Conservation (phyloP, 2,888 invertebrate genomes). For the Tinea trinotella region DNA sequence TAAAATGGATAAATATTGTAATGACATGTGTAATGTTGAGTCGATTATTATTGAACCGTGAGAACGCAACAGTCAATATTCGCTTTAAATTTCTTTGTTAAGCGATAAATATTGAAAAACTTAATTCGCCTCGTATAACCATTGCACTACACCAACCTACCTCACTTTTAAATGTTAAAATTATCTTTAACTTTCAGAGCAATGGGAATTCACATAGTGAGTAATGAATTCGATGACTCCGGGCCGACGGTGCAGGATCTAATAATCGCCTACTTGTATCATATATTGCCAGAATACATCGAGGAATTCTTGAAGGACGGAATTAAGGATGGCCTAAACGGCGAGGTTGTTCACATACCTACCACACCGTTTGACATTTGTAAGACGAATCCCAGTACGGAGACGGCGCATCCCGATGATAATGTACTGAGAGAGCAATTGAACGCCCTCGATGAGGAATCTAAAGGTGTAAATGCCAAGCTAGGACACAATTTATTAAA, state of each 20-base stretch:
- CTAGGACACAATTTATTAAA: too few relatives aligned
- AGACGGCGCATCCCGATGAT: not conserved
- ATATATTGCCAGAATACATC: not conserved
- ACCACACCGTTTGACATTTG: constrained; percentile 5
- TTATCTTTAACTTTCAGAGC: not conserved
- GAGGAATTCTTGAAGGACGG: not conserved
- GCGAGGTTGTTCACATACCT: not conserved
- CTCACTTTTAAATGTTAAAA: too few relatives aligned
- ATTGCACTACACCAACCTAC: too few relatives aligned
- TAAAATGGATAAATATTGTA: too few relatives aligned
- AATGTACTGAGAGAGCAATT: not conserved
- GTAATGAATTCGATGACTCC: not conserved
- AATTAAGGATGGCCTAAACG: not conserved
- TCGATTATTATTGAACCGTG: too few relatives aligned
- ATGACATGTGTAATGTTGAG: too few relatives aligned
- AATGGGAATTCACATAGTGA: not conserved
- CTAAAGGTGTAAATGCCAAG: not conserved
- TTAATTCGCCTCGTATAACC: too few relatives aligned
- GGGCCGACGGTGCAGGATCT: not conserved
- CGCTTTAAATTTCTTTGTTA: too few relatives aligned
- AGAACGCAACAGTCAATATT: too few relatives aligned
- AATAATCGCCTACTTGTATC: not conserved
- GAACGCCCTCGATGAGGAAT: not conserved
- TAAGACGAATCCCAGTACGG: not conserved
- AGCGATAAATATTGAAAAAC: too few relatives aligned